A percentile compares a stretch with the other conserved stretches of the same genome.
These are phyloP conservation scores for Flabesymbios commensalis DNA, from an alignment of 2,888 invertebrate genomes.

Conservation along the genomic window DNA sequence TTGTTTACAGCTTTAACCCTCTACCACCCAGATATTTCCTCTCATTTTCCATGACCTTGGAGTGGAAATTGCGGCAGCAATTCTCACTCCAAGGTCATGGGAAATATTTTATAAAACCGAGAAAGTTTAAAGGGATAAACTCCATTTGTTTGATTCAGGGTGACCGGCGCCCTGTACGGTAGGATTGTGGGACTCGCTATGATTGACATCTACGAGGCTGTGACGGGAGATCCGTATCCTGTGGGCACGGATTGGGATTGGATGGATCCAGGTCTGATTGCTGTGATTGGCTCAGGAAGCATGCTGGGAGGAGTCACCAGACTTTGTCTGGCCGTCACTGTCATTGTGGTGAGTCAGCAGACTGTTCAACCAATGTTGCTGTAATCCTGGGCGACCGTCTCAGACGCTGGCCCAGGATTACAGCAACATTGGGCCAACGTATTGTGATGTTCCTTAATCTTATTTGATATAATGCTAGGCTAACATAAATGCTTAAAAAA, in stretches of 20 bases:
- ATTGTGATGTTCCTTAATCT: background rate
- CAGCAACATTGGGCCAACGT: too few species aligned
- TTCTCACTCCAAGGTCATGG: too few species aligned
- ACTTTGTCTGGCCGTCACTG: constrained; percentile 34
- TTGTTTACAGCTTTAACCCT: too few species aligned
- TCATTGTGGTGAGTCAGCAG: constrained; percentile 36
- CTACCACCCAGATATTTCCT: too few species aligned
- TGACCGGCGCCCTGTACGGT: constrained; percentile 32
- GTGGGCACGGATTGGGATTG: constrained; percentile 24
- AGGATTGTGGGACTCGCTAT: constrained; percentile 29
- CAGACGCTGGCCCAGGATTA: too few species aligned
- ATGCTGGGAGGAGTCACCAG: constrained; percentile 38
- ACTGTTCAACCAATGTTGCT: background rate
- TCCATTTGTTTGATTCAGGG: too few species aligned
- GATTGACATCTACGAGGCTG: constrained; percentile 17
- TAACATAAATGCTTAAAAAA: too few species aligned
- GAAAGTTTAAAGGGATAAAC: too few species aligned
- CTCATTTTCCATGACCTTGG: too few species aligned
- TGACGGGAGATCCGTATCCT: constrained; percentile 13
- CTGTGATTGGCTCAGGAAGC: constrained; percentile 34
- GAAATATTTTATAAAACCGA: too few species aligned
- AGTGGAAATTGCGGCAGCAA: too few species aligned
- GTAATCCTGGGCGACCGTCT: background rate
- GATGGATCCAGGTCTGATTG: constrained; percentile 38
- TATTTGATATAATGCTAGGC: background rate